Conservation (phyloP, 1,140 invertebrate genomes). For the Anoplophora glabripennis region DNA sequence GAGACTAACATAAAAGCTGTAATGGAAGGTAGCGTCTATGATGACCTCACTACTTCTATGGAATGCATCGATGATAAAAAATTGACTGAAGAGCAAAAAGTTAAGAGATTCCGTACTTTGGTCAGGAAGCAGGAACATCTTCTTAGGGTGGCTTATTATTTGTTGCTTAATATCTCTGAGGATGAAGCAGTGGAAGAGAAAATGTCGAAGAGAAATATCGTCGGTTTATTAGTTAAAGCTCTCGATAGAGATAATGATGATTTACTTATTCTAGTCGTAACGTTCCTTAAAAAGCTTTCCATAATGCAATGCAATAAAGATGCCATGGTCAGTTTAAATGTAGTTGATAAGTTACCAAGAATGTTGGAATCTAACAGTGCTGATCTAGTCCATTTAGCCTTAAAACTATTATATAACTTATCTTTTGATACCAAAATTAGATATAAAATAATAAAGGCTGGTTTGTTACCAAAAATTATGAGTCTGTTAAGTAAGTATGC, state of each 20-base stretch:
- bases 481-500: conserved; percentile 74
- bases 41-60: conserved; percentile 60
- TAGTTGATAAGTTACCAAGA: conserved; percentile 73
- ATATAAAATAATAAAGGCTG: conserved; percentile 85
- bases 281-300: conserved; percentile 93
- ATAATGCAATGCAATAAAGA: conserved; percentile 94
- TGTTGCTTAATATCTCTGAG: conserved; percentile 93
- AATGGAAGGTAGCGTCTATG: conserved; percentile 60
- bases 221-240: conserved; percentile 82
- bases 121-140: conserved; percentile 89
- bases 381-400: conserved; percentile 83
- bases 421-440: conserved; percentile 91
- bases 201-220: conserved; percentile 93
- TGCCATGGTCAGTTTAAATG: conserved; percentile 73
- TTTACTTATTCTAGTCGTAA: conserved; percentile 86
- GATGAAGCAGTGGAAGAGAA: conserved; percentile 94
- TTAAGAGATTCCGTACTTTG: conserved; percentile 43
- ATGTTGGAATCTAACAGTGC: conserved; percentile 69
- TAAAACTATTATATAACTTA: conserved; percentile 91
- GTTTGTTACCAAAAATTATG: conserved; percentile 86
- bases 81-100: conserved; percentile 53
- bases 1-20: conserved; percentile 47
- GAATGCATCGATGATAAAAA: conserved; percentile 80
- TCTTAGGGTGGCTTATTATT: conserved; percentile 82
- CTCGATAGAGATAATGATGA: conserved; percentile 84